These are phyloP conservation scores for Drosophila anomalata DNA, from an alignment of 2,888 invertebrate genomes.

Conservation along the genomic window DNA sequence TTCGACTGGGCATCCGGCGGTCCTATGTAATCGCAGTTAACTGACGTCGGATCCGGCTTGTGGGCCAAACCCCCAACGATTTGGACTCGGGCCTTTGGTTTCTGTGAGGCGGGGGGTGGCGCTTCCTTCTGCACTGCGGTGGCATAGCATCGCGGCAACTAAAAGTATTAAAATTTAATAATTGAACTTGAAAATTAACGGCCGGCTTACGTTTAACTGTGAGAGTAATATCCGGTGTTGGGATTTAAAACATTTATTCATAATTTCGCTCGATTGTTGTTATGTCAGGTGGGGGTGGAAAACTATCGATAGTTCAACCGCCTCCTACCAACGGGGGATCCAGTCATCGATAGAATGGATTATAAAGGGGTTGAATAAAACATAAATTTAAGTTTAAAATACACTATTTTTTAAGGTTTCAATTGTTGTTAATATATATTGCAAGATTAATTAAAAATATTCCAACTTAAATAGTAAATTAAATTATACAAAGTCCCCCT, in stretches of 20 bases:
- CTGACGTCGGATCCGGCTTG: conserved; percentile 74
- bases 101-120: neutral
- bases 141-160: conserved; percentile 29
- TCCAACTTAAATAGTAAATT: neutral
- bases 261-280: conserved; percentile 17
- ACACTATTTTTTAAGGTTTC: neutral
- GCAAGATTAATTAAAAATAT: no score
- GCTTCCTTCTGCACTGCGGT: conserved; percentile 3
- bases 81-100: neutral
- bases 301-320: conserved; percentile 8
- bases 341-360: neutral
- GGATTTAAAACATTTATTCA: conserved; percentile 24
- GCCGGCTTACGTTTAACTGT: conserved; percentile 22
- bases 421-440: no score
- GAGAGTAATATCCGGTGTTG: conserved; percentile 15
- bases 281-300: conserved; percentile 26
- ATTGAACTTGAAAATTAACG: neutral
- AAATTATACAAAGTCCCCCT: neutral
- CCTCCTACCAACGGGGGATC: neutral
- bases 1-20: conserved; percentile 93
- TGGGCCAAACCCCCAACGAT: conserved; percentile 58
- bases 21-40: conserved; percentile 81
- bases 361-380: neutral
- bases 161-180: neutral
- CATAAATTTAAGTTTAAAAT: neutral